phyloP scores from a whole-genome alignment of 2,888 invertebrate genomes.

The Agriopis aurantiaria region DNA sequence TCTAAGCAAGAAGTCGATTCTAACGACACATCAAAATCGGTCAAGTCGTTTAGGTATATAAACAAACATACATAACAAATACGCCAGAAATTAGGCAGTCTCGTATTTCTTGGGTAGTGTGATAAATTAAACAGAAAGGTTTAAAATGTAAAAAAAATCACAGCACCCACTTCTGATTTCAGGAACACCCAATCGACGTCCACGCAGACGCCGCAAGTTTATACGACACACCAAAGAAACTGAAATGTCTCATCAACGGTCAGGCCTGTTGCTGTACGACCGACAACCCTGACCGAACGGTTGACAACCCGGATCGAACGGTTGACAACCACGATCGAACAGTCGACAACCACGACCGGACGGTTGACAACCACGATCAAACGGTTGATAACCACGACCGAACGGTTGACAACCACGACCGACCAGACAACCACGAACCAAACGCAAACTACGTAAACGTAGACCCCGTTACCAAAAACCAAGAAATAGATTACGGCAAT shows the following conservation, averaged over 20 bases:
- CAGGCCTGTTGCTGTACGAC: constrained; percentile 87
- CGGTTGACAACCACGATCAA: constrained; percentile 53
- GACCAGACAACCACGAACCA: constrained; percentile 59
- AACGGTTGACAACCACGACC: constrained; percentile 54
- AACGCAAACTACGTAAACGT: constrained; percentile 85
- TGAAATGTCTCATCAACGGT: constrained; percentile 88
- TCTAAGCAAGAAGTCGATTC: too few relatives aligned
- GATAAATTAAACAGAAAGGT: too few relatives aligned
- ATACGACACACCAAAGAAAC: constrained; percentile 92
- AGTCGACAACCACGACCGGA: constrained; percentile 67
- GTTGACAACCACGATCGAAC: constrained; percentile 65
- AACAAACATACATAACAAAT: too few relatives aligned
- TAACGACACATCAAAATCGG: too few relatives aligned
- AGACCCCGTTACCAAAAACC: constrained; percentile 68
- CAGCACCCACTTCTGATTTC: constrained; percentile 45
- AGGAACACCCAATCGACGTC: constrained; percentile 79
- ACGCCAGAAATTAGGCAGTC: too few relatives aligned
- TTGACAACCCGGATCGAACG: constrained; percentile 52
- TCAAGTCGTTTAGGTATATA: too few relatives aligned
- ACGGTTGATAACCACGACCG: constrained; percentile 60
- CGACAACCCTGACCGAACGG: constrained; percentile 72
- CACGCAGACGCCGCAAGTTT: constrained; percentile 78
- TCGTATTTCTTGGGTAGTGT: too few relatives aligned
- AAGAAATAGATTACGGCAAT: constrained; percentile 81
- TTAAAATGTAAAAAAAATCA: too few relatives aligned